Percentiles rank a stretch among this genome's conserved stretches.
These are phyloP conservation scores for Galago senegalensis DNA, from an alignment of 2,797 vertebrate species.

Conservation along the genomic window DNA sequence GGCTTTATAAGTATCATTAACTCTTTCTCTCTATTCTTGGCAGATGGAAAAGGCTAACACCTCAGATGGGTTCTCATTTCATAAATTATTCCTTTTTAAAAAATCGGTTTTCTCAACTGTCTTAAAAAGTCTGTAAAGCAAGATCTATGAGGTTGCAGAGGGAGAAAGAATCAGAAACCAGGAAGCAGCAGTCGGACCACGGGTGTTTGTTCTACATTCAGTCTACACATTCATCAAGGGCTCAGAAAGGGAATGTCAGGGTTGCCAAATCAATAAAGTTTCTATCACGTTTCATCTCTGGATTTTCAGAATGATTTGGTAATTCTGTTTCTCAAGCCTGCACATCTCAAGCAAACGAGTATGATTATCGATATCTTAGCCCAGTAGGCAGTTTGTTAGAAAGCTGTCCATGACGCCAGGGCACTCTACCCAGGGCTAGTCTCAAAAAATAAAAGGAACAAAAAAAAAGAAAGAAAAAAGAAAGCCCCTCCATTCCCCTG, in stretches of 20 bases:
- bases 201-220: background rate
- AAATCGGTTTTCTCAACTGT: background rate
- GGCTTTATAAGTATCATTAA: slow-evolving; percentile 33
- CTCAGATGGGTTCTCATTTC: background rate
- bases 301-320: slow-evolving; percentile 55
- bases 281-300: slow-evolving; percentile 9
- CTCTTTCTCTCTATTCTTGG: slow-evolving; percentile 25
- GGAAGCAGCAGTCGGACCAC: background rate
- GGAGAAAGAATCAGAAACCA: background rate
- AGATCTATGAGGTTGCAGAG: background rate
- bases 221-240: slow-evolving; percentile 23
- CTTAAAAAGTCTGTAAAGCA: slow-evolving; percentile 28
- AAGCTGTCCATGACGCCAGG: background rate
- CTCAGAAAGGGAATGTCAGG: background rate
- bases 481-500: background rate
- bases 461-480: too few species aligned
- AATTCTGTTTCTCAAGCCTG: slow-evolving; percentile 48
- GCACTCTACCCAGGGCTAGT: too few species aligned
- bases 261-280: slow-evolving; percentile 49
- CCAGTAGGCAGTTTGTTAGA: slow-evolving; percentile 7
- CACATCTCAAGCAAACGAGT: background rate
- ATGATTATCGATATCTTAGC: background rate
- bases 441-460: too few species aligned
- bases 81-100: background rate
- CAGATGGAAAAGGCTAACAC: background rate